Evolutionary conservation across 2,797 vertebrate species (phyloP), one percentile per base, ranked within the genome.

Genomic region (Rhinichthys osculus): DNA sequence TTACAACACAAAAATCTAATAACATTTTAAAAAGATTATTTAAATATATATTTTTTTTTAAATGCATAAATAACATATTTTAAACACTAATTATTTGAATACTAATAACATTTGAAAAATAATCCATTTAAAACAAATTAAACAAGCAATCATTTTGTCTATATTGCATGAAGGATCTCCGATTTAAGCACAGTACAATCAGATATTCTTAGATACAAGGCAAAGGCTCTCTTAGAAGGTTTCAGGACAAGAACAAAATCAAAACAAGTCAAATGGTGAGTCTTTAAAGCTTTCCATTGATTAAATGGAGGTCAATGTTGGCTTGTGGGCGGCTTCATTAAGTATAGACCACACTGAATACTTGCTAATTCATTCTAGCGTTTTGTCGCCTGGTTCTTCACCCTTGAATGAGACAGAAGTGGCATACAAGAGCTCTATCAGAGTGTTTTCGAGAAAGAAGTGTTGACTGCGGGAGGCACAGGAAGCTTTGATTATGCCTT

Each of bases 261-360:
- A 77, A 84, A 84, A 44, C 72, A 78, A 85, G 76, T 85, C 83
- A 72, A 79, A 59, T 47, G 38, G 14, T 59, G 66, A 27, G 1
- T 80, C 66, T 79, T 71, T 35, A 62, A 52, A 33, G 64, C 19
- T 44, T 54, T 74, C 21, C 5, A 66, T 67, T 57, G 70, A 81
- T 69, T 81, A 47, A 84, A 62, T 76, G 70, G 57, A 81, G 78
- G 77, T 69, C 74, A 66, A 81, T 74, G 59, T 70, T 87, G 35
- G 59, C 33, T 69, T 78, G 83, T 84, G 74, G 74, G 83, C 13
- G 35, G 35, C 35, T 70, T 38, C 38, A 47, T 78, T 71, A 78
- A 70, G 83, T 72, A 62, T 38, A n/a, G 54, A 64, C 76, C 84
- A 85, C 64, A 80, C 59, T 40, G 30, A 30, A 42, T n/a, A 42